Evolutionary conservation across 2,888 invertebrate genomes (phyloP).

Genomic region (Autographa pulchrina): DNA sequence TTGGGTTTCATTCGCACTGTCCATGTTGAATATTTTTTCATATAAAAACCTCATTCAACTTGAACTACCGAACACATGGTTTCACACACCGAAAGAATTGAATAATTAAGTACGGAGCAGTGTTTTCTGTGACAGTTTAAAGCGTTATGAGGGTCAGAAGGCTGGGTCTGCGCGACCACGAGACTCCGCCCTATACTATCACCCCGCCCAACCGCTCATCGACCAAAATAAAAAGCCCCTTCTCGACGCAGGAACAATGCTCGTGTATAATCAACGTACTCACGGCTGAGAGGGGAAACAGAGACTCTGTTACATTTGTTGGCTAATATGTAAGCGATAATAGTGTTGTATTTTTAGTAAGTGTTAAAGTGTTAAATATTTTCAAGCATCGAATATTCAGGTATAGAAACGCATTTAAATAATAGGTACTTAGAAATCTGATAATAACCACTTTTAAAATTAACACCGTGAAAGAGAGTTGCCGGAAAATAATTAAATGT

Average conservation of each 20-base stretch:
- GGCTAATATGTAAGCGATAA: slow-evolving; percentile 16
- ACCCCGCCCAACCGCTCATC: slow-evolving; percentile 46
- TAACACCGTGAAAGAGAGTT: no score
- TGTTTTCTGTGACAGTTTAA: slow-evolving; percentile 33
- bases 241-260: not conserved
- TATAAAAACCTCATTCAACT: slow-evolving; percentile 6
- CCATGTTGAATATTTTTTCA: slow-evolving; percentile 69
- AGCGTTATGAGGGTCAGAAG: slow-evolving; percentile 56
- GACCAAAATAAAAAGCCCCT: slow-evolving; percentile 34
- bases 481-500: no score
- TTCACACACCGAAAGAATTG: not conserved
- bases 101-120: slow-evolving; percentile 15
- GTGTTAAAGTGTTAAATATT: not conserved
- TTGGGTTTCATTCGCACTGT: slow-evolving; percentile 64
- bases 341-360: slow-evolving; percentile 4
- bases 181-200: slow-evolving; percentile 60
- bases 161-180: slow-evolving; percentile 50
- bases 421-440: no score
- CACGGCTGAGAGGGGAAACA: slow-evolving; percentile 4
- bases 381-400: not conserved
- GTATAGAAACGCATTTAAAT: no score
- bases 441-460: no score
- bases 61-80: slow-evolving; percentile 27
- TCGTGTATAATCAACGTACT: not conserved
- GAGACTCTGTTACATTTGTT: slow-evolving; percentile 25